Conservation (phyloP, 2,888 invertebrate species). For the Andrena bucephala region DNA sequence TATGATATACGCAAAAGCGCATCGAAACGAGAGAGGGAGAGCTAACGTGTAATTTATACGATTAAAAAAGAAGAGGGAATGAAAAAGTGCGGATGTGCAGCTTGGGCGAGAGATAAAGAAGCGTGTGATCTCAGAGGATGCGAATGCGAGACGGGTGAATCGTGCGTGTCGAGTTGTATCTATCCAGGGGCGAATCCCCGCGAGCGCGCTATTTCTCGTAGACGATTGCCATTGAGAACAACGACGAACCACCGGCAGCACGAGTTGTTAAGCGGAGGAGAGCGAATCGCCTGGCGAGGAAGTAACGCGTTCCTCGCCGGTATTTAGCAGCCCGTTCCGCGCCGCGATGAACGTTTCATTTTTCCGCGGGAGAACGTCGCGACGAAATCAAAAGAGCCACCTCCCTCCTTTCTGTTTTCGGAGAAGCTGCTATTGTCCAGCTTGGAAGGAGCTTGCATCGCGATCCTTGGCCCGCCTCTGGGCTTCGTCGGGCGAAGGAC, state of each 20-base stretch:
- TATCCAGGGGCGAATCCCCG: conserved; percentile 21
- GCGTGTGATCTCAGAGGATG: conserved; percentile 74
- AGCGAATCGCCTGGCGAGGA: conserved; percentile 13
- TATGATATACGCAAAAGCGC: conserved; percentile 49
- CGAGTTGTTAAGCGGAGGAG: not conserved
- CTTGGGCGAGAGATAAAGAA: conserved; percentile 57
- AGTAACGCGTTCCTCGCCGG: conserved; percentile 8
- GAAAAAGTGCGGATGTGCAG: conserved; percentile 22
- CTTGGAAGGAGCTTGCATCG: not conserved
- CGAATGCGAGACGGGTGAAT: conserved; percentile 16
- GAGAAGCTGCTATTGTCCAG: not conserved
- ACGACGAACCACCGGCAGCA: conserved; percentile 25
- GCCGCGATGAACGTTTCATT: conserved; percentile 31
- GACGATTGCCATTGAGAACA: conserved; percentile 59
- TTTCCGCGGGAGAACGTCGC: conserved; percentile 16
- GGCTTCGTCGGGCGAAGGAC: not conserved
- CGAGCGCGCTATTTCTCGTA: conserved; percentile 21
- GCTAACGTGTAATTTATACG: conserved; percentile 45
- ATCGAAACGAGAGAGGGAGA: conserved; percentile 8
- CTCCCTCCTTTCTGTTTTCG: not conserved
- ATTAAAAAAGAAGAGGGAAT: conserved; percentile 12
- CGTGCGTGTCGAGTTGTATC: conserved; percentile 18
- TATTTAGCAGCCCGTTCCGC: conserved; percentile 36
- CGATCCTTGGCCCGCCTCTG: not conserved
- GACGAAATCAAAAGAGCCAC: conserved; percentile 6